Conservation (phyloP, 2,113 vertebrate species). For the Oncorhynchus nerka region DNA sequence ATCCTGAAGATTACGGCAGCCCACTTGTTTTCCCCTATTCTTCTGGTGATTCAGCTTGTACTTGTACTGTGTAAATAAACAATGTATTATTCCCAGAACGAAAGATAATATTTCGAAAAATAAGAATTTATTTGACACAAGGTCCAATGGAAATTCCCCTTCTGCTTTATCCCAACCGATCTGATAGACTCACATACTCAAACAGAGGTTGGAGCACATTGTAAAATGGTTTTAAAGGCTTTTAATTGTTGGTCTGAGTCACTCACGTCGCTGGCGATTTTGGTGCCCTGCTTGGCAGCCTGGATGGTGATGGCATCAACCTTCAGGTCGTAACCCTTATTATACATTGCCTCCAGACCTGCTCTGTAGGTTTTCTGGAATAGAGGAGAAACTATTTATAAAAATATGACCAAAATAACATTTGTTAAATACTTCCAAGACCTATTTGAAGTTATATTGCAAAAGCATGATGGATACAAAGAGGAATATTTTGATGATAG, state of each 20-base stretch:
- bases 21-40: conserved; percentile 85
- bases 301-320: conserved; percentile 88
- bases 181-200: no score
- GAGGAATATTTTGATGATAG: conserved; percentile 23
- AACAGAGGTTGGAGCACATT: neutral
- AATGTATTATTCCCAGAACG: conserved; percentile 12
- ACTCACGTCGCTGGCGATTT: conserved; percentile 91
- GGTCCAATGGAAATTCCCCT: no score
- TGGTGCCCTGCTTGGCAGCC: conserved; percentile 86
- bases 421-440: conserved; percentile 19
- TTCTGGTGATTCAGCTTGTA: conserved; percentile 88
- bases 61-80: conserved; percentile 78
- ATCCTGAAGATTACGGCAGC: conserved; percentile 88
- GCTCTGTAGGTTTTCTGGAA: conserved; percentile 94
- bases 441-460: neutral
- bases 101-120: neutral
- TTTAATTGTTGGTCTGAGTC: neutral
- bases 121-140: no score
- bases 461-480: no score
- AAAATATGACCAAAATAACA: neutral
- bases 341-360: conserved; percentile 83
- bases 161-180: no score
- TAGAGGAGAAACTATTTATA: neutral
- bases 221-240: neutral
- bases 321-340: conserved; percentile 88